phyloP scores from a whole-genome alignment of 2,113 vertebrate genomes.

The Erythrolamprus reginae region DNA sequence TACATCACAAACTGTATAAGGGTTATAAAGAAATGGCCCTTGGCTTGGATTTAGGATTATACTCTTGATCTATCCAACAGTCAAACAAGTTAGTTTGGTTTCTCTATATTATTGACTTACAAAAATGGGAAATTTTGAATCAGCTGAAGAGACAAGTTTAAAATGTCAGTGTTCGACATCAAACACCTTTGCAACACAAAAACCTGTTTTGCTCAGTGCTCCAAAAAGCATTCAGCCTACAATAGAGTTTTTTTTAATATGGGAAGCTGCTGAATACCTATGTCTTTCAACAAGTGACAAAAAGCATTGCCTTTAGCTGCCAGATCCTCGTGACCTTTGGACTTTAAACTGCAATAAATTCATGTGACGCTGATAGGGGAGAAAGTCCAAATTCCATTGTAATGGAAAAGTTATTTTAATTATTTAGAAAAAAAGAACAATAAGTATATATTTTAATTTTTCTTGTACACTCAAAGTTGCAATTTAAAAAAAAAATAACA shows the following conservation, averaged over 20 bases:
- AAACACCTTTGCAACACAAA: background rate
- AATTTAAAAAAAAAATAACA: background rate
- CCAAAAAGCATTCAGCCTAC: background rate
- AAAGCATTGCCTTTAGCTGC: accelerated
- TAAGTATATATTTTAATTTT: background rate
- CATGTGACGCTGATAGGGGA: background rate
- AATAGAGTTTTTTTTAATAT: background rate
- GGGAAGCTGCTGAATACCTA: background rate
- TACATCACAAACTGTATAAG: background rate
- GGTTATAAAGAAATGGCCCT: background rate
- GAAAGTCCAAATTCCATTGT: background rate
- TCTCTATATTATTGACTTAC: background rate
- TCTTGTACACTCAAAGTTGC: background rate
- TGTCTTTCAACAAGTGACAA: background rate
- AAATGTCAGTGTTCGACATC: background rate
- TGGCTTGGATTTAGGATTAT: background rate
- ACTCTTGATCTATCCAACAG: background rate
- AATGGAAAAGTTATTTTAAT: background rate
- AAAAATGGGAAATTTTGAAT: background rate
- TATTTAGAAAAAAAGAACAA: background rate
- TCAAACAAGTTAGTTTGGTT: background rate
- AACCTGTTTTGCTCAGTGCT: background rate
- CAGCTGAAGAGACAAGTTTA: background rate
- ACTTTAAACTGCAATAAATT: background rate
- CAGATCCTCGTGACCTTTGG: background rate